Conservation (phyloP, 2,113 vertebrate species). For the Melierax canorus region DNA sequence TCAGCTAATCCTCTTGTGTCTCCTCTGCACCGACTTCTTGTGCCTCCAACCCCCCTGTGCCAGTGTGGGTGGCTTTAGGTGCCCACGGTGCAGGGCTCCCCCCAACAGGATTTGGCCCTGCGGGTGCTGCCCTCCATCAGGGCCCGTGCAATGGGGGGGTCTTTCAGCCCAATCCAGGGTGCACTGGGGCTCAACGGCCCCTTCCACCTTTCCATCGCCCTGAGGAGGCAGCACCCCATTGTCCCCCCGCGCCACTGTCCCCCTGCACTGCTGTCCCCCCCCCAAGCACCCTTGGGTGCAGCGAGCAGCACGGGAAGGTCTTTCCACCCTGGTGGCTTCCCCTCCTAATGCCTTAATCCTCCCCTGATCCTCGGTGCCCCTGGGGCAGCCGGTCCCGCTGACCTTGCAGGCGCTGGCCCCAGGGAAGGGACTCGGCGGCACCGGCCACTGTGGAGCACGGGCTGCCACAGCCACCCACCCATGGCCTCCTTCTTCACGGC, state of each 20-base stretch:
- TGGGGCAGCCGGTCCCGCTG: constrained; percentile 53
- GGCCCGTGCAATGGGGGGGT: fast-evolving
- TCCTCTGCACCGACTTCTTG: background rate
- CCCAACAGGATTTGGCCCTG: too few species aligned
- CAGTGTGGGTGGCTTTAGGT: background rate
- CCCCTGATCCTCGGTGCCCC: constrained; percentile 52
- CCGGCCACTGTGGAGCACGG: background rate
- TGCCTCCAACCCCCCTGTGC: background rate
- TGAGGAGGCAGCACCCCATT: background rate
- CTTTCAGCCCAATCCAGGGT: background rate
- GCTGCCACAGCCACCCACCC: background rate
- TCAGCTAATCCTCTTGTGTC: background rate
- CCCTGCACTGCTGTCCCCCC: too few species aligned
- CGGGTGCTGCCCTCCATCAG: background rate
- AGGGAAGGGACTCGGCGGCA: background rate
- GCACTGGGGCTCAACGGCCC: fast-evolving
- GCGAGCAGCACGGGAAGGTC: background rate
- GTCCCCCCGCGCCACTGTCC: fast-evolving
- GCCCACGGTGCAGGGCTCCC: fast-evolving
- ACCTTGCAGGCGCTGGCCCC: constrained; percentile 29
- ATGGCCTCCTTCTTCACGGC: constrained; percentile 69
- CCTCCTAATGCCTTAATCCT: constrained; percentile 79
- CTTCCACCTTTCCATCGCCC: background rate
- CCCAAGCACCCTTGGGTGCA: background rate
- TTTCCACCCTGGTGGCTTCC: background rate